phyloP scores from a whole-genome alignment of 1,140 invertebrate genomes.

The Dreissena polymorpha region DNA sequence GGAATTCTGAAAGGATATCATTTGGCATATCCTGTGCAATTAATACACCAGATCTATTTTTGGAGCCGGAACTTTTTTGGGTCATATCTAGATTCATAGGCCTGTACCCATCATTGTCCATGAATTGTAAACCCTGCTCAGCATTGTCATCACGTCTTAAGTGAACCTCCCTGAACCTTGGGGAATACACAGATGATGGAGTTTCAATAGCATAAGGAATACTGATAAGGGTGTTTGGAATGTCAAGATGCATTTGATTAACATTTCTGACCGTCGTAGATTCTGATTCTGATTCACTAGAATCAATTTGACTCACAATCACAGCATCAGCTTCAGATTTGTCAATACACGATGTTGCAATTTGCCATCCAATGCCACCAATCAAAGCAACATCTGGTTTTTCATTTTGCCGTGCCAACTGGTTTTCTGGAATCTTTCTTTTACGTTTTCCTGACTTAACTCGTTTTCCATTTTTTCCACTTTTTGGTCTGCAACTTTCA shows the following conservation, averaged over 20 bases:
- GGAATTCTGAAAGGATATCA: constrained; percentile 36
- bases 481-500: constrained; percentile 62
- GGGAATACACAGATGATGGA: constrained; percentile 48
- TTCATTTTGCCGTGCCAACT: constrained; percentile 57
- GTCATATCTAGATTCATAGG: constrained; percentile 74
- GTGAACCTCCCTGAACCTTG: constrained; percentile 59
- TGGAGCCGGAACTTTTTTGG: constrained; percentile 38
- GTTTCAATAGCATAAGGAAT: constrained; percentile 36
- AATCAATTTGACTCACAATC: constrained; percentile 49
- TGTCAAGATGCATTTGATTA: constrained; percentile 14
- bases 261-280: constrained; percentile 37
- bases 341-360: constrained; percentile 71
- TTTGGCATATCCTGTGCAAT: constrained; percentile 40
- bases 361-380: constrained; percentile 76
- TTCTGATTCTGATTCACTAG: constrained; percentile 64
- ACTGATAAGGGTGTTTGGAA: constrained; percentile 13
- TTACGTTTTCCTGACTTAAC: constrained; percentile 61
- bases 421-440: constrained; percentile 47
- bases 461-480: constrained; percentile 63
- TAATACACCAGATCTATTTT: constrained; percentile 49
- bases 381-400: constrained; percentile 72
- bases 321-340: constrained; percentile 69
- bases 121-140: constrained; percentile 53
- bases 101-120: constrained; percentile 69
- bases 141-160: background rate